Evolutionary conservation across 2,888 invertebrate species (phyloP), one percentile per base, ranked within the genome.

Genomic region (Hetaerina titia): DNA sequence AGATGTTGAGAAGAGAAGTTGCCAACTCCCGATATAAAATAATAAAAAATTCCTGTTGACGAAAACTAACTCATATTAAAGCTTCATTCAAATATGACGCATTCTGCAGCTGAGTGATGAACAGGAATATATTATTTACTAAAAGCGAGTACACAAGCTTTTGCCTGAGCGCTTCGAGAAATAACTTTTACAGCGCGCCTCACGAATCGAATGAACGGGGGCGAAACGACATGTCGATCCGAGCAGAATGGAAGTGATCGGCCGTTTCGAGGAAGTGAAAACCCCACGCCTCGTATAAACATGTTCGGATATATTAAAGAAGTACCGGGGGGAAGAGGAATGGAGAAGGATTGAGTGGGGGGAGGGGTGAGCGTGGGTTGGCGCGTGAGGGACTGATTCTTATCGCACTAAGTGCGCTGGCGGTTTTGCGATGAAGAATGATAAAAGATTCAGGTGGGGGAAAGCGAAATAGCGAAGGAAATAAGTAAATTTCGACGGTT

Each of bases 401-500:
- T 81, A 81, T 81, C 81, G 81, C 81, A 31, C 81, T 31, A 81
- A 81, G 81, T 81, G 81, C 31, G 81, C 13, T 25, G 81, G 31
- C 31, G 81, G 81, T 15, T 25, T 45, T 4, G 22, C 69, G 25
- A 15, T 2, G 31, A 25, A 31, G 31, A 81, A 31, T 31, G 81
- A 81, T 31, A 31, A 81, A 81, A 8, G 2, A 31, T 9, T 8
- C 81, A 25, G 13, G 8, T 31, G 31, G 13, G 81, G 1, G 13
- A 15, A 31, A 60, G 11, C 25, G 31, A 81, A 81, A 2, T 31
- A 60, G 11, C 31, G 31, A 81, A 81, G 25, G 11, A 81, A 81
- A 81, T 81, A 31, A 81, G 31, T 81, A 81, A 81, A 81, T 81
- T 81, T 81, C 81, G 31, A 81, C 81, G 31, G 25, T 81, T 31